Evolutionary conservation across 2,113 vertebrate genomes (phyloP).

Genomic region (Anarrhichthys ocellatus): DNA sequence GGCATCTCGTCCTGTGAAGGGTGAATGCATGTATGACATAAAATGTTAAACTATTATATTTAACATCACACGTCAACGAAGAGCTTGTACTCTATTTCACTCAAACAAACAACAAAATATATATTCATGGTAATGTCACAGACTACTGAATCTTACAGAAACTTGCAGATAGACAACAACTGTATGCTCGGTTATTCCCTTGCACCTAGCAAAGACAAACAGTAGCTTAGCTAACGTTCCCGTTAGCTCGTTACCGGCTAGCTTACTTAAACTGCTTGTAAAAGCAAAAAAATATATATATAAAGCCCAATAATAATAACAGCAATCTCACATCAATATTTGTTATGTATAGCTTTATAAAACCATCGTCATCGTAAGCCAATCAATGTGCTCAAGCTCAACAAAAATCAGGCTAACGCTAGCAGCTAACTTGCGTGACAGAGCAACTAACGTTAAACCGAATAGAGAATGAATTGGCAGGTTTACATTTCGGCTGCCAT

Average conservation of each 20-base stretch:
- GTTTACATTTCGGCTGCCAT: conserved; percentile 43
- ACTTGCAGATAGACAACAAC: not conserved
- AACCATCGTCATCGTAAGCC: not conserved
- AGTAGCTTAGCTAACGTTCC: conserved; percentile 17
- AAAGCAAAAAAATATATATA: rapidly evolving
- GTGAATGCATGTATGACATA: not conserved
- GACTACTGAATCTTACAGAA: not conserved
- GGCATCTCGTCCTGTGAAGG: conserved; percentile 87
- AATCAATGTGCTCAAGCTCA: not conserved
- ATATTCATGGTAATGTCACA: not conserved
- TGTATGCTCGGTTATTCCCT: not conserved
- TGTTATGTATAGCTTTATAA: not conserved
- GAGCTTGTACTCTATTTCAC: not conserved
- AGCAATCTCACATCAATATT: rapidly evolving
- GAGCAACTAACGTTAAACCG: conserved; percentile 53
- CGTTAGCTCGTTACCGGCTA: not conserved
- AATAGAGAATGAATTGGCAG: conserved; percentile 79
- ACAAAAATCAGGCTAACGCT: conserved; percentile 42
- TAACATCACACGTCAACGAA: not conserved
- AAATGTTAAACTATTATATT: not conserved
- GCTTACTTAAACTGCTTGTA: not conserved
- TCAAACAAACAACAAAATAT: too few relatives aligned
- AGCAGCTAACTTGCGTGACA: conserved; percentile 70
- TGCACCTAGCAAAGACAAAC: not conserved
- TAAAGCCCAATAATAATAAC: not conserved